A percentile compares a stretch with the other conserved stretches of the same genome.
phyloP scores from a whole-genome alignment of 2,113 vertebrate genomes.

The Erinaceus europaeus region DNA sequence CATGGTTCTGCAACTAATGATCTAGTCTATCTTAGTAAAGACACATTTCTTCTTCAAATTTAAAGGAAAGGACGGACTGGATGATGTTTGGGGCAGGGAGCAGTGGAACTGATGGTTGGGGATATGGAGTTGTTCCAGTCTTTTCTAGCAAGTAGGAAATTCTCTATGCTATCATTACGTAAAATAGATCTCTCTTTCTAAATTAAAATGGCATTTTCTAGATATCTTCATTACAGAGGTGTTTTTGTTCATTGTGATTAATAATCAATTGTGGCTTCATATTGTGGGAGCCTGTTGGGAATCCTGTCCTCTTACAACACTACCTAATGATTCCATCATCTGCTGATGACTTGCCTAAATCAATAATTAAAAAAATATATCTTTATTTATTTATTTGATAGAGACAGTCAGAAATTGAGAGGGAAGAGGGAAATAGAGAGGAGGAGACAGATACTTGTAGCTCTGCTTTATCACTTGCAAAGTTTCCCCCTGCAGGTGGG shows the following conservation, averaged over 20 bases:
- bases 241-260: conserved; percentile 4
- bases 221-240: neutral
- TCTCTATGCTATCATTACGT: neutral
- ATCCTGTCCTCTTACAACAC: neutral
- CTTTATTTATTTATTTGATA: too few relatives aligned
- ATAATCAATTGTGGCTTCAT: neutral
- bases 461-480: too few relatives aligned
- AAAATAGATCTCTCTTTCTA: neutral
- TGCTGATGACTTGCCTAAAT: neutral
- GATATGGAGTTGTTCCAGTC: neutral
- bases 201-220: neutral
- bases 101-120: neutral
- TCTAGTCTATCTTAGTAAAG: neutral
- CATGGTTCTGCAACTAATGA: neutral
- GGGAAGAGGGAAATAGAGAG: too few relatives aligned
- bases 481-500: too few relatives aligned
- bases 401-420: too few relatives aligned
- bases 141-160: neutral
- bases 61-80: neutral
- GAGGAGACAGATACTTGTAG: too few relatives aligned
- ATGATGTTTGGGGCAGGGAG: neutral
- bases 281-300: neutral
- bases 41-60: neutral
- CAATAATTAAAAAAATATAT: too few relatives aligned
- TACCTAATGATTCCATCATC: conserved; percentile 9